A percentile compares a stretch with the other conserved stretches of the same genome.
Evolutionary conservation across 2,797 vertebrate genomes (phyloP).

Genomic region (Acanthornis magna): DNA sequence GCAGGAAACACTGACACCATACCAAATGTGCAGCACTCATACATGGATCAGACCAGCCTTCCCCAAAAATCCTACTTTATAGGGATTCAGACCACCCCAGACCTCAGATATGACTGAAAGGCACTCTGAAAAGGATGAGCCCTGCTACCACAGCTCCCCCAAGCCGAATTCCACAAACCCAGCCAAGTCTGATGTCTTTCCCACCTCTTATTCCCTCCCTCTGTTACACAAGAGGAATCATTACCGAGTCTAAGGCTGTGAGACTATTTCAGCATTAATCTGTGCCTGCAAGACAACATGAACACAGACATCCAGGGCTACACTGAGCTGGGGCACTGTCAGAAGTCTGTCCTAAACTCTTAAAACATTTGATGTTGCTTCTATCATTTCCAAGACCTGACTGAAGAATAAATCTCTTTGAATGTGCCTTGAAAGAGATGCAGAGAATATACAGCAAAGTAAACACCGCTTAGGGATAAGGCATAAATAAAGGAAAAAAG

Average conservation of each 20-base stretch:
- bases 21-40: rapidly evolving
- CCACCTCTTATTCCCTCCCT: background rate
- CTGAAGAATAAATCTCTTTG: background rate
- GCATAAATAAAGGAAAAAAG: background rate
- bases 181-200: background rate
- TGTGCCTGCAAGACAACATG: background rate
- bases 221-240: background rate
- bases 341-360: background rate
- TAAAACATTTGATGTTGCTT: background rate
- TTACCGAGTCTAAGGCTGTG: background rate
- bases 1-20: background rate
- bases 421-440: background rate
- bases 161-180: background rate
- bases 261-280: background rate
- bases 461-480: background rate
- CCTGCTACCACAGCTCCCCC: background rate
- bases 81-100: background rate
- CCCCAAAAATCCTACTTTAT: background rate
- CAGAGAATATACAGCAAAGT: background rate
- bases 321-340: background rate
- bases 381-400: background rate
- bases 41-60: rapidly evolving
- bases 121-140: background rate
- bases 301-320: background rate
- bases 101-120: background rate